Base-by-base conservation (phyloP, 2,797 vertebrate species). In the Neosilurus hyrtlii region DNA sequence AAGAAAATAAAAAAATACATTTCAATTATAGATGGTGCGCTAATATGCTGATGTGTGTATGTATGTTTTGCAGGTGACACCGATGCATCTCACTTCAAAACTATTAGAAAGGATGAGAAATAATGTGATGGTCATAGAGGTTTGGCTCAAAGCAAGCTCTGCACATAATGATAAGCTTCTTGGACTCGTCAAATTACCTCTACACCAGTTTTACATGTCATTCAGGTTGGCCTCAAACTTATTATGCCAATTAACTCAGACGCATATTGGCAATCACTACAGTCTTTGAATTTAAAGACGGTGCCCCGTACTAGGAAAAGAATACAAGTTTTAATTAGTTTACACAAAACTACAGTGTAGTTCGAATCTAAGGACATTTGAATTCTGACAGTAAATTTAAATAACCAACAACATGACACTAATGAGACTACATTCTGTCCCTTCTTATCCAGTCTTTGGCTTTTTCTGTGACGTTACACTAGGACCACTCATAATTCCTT, bases 161-260 rank as follows among this genome's bases (percentile, higher is more conserved):
- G 92, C 94, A 52, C 92, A 91, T 62, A 89, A 92, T 66, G 98
- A 99, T 89, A 92, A 85, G 52, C 94, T 98, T 24, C 91, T 98
- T 0, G 98, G 98, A 24, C 91, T 99, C 9, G 97, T 95, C 86
- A 99, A 99, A 87, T 93, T 99, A 82, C 96, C 98, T 77, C 94
- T 99, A 10, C 97, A 99, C 84, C 98, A 98, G 90, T 99, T 99
- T 90, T 99, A 98, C 91, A 90, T 98, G 94, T 99, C 98, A 0
- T 99, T 98, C 92, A 97, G 93, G 98, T 96, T 93, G 90, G 87
- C 80, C 0, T 51, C 92, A 90, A 18, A 52, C 30, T 30, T 20
- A 51, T 63, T 62, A 59, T 22, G 6, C 5, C 30, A 62, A 6
- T 43, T 61, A 76, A 10, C 12, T 51, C 20, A 77, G 24, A 62